Percentiles rank a stretch among this genome's conserved stretches.
Evolutionary conservation across 1,140 invertebrate genomes (phyloP).

Genomic region (Teleogryllus occipitalis): DNA sequence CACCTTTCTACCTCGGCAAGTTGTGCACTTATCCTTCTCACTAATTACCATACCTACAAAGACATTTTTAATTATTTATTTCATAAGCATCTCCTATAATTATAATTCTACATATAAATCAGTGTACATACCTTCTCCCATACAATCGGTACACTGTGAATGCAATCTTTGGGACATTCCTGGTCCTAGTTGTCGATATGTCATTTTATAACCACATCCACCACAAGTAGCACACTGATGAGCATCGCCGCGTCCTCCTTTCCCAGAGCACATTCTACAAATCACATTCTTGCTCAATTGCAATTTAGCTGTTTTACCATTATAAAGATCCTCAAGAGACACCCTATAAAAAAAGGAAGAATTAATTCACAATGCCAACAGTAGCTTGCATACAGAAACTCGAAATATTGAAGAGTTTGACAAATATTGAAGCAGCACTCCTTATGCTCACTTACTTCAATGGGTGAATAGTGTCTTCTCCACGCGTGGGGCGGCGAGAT

Average conservation of each 20-base stretch:
- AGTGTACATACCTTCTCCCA: slow-evolving; percentile 44
- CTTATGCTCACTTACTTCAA: slow-evolving; percentile 39
- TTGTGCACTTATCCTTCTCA: slow-evolving; percentile 71
- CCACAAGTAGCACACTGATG: slow-evolving; percentile 64
- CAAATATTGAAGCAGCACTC: neutral
- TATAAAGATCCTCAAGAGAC: slow-evolving; percentile 83
- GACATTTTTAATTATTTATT: neutral
- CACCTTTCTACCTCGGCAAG: slow-evolving; percentile 76
- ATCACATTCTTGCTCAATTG: slow-evolving; percentile 81
- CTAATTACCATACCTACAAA: slow-evolving; percentile 56
- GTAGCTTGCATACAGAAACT: neutral
- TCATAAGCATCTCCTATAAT: no score
- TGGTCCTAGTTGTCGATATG: slow-evolving; percentile 59
- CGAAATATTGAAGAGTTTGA: neutral
- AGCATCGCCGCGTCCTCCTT: slow-evolving; percentile 69
- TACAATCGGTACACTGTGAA: slow-evolving; percentile 57
- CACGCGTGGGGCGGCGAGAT: slow-evolving; percentile 43
- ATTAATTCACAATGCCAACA: neutral
- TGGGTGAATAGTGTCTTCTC: slow-evolving; percentile 58
- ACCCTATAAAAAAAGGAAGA: slow-evolving; percentile 45
- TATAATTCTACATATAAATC: neutral
- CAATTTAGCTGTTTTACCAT: slow-evolving; percentile 75
- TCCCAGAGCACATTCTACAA: slow-evolving; percentile 73
- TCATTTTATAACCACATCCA: slow-evolving; percentile 66
- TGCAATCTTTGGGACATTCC: slow-evolving; percentile 81